Percentiles rank a stretch among this genome's conserved stretches.
Conservation (phyloP, 30 jellyfish, hydroid and myxozoan genomes). For the Rhopilema esculentum region DNA sequence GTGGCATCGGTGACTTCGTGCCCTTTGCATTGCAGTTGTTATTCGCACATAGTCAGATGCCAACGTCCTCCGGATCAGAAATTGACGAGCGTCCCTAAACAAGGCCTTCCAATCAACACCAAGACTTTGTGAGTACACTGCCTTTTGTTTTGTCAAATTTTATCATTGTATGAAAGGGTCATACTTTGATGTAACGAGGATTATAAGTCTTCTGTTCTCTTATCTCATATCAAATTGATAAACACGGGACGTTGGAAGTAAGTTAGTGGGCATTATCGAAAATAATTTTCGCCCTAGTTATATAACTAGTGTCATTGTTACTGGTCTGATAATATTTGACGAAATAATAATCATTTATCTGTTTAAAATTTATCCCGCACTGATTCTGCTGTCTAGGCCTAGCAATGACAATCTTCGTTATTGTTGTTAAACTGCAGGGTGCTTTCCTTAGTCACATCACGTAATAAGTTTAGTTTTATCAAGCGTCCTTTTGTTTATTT, state of each 20-base stretch:
- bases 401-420: background rate
- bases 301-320: too few relatives aligned
- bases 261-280: background rate
- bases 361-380: background rate
- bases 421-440: background rate
- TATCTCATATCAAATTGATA: background rate
- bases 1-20: slow-evolving; percentile 22
- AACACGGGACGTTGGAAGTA: background rate
- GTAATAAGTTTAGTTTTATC: background rate
- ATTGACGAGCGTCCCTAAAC: slow-evolving; percentile 32
- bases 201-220: background rate
- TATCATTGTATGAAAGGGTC: background rate
- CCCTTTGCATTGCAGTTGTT: slow-evolving; percentile 50
- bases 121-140: slow-evolving; percentile 49
- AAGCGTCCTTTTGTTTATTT: background rate
- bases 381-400: background rate
- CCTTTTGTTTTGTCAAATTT: background rate
- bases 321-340: too few relatives aligned
- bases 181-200: background rate
- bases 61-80: slow-evolving; percentile 28
- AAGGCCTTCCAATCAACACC: slow-evolving; percentile 40
- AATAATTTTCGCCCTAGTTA: background rate
- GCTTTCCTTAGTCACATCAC: background rate
- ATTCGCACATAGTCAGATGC: slow-evolving; percentile 43
- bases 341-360: too few relatives aligned